phyloP scores from a whole-genome alignment of 2,797 vertebrate genomes.

The Pipistrellus pipistrellus region DNA sequence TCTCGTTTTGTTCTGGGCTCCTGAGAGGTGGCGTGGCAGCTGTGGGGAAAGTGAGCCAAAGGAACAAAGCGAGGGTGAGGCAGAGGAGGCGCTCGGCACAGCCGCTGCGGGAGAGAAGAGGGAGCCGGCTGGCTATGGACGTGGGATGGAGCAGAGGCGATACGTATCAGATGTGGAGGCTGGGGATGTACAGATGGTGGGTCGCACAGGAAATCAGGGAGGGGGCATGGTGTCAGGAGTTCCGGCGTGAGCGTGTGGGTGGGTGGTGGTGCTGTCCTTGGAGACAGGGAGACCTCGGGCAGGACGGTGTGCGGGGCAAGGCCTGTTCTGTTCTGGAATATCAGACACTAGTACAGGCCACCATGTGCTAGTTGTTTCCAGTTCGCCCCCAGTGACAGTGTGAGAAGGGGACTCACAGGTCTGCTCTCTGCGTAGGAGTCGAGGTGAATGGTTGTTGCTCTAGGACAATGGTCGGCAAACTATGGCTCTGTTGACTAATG shows the following conservation, averaged over 20 bases:
- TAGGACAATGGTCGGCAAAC: not conserved
- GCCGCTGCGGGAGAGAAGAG: not conserved
- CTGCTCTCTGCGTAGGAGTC: too few species aligned
- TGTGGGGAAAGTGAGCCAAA: not conserved
- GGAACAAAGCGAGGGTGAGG: not conserved
- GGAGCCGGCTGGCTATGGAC: not conserved
- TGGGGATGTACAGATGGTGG: fast-evolving
- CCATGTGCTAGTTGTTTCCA: fast-evolving
- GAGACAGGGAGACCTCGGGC: not conserved
- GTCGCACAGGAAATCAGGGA: not conserved
- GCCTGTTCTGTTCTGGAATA: not conserved
- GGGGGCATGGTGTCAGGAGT: fast-evolving
- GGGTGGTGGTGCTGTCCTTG: fast-evolving
- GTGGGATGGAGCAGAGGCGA: not conserved
- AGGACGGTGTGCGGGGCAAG: not conserved
- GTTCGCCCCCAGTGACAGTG: fast-evolving
- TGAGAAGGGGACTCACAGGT: fast-evolving
- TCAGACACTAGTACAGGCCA: not conserved
- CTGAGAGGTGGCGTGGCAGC: not conserved
- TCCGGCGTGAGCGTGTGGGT: not conserved
- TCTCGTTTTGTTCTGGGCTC: not conserved
- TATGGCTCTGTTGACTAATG: too few species aligned
- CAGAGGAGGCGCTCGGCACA: not conserved
- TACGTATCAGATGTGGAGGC: not conserved
- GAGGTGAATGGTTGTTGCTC: not conserved